Base-by-base conservation (phyloP, 2,113 vertebrate genomes). In the Accipiter virgatus region DNA sequence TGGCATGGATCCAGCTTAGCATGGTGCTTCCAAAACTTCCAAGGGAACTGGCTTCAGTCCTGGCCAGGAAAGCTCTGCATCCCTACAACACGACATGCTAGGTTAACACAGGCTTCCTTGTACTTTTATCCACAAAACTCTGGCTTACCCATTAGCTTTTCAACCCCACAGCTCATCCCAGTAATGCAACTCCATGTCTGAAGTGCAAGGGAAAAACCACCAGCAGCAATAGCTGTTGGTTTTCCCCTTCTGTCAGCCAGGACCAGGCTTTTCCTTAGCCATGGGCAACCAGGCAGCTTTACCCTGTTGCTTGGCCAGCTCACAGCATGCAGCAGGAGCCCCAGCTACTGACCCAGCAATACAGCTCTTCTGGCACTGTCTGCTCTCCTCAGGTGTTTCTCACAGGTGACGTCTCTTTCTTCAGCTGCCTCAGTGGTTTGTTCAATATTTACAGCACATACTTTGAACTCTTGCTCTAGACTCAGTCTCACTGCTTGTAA, bases 51-150 rank as follows among this genome's bases (percentile, higher is more conserved):
- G 10, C 74, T 66, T 65, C 65, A 48, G 19, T 36, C 16, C 55
- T 40, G 61, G 9, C 2, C 5, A 34, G 36, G 56, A 78, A 53
- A 40, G 63, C 65, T 74, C 43, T 65, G 31, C 65, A 26, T 16
- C 29, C 34, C 27, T 40, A 6, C 3, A 22, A 13, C 40, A 17
- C 0, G 1, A 6, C 2, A 0, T 4, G 26, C 34, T 34, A 36
- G 25, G 22, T n/a, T 48, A 83, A 22, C 4, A 2, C 38, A 82
- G 50, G 15, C 58, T n/a, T 18, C 59, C 65, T 38, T 71, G n/a
- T 34, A n/a, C 65, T 42, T 5, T 42, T 5, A 0, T 38, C 16
- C 50, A 77, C 31, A 11, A 6, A 65, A 31, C 34, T 13, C 26
- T 45, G 48, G 4, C 13, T 78, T 3, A 16, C 15, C 36, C 9